Base-by-base conservation (phyloP, 2,888 invertebrate genomes). In the Calameuta filiformis region DNA sequence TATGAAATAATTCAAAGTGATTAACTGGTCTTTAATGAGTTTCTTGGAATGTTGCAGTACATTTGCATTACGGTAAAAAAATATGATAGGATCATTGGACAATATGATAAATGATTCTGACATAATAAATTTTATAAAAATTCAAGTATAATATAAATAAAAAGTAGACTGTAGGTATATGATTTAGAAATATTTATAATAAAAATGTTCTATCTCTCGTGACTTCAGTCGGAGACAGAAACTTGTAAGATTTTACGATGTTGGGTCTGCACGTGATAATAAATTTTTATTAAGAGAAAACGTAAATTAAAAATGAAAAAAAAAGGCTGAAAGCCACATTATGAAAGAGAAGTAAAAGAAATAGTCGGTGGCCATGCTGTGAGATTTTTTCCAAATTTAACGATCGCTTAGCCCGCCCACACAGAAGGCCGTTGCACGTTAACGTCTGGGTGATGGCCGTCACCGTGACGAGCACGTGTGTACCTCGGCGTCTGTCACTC, bases 401-500 rank as follows among this genome's bases (percentile, higher is more conserved):
- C 87, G 89, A 89, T 88, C 89, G 87, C 84, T 82, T 85, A 87
- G 88, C 89, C 91, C 90, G 88, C 89, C 90, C 90, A 90, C 89
- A 87, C 86, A 69, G 87, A 87, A 87, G 84, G 83, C 83, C 86
- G 84, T 84, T 85, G 84, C 84, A 30, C 85, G 85, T 85, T 83
- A 86, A 85, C 87, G 89, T 90, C 90, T 90, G 88, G 87, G 85
- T 85, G 89, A 89, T 89, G 90, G 89, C 88, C 90, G 90, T 89
- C 89, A 90, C 88, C 90, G 89, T 90, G 90, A 90, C 90, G 91
- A 89, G 90, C 89, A 90, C 90, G 90, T 90, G 90, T 89, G 87
- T 86, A 88, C 85, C 88, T 89, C 88, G 88, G 85, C 88, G 89
- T 89, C 86, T 89, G 90, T 90, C 90, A 90, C 86, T 89, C 87